Conservation (phyloP, 2,797 vertebrate genomes). For the Coracias cyanogaster region DNA sequence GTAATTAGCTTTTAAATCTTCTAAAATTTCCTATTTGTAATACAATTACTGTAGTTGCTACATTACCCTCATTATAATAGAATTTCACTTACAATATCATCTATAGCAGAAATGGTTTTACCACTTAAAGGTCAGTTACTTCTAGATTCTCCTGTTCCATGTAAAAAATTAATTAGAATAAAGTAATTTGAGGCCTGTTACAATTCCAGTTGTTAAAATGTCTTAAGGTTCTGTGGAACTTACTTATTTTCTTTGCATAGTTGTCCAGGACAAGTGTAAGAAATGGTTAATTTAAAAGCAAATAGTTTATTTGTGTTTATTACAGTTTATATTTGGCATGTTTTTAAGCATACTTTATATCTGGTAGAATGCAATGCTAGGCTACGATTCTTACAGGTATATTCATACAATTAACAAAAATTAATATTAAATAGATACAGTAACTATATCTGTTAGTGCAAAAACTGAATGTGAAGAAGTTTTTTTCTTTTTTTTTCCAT, state of each 20-base stretch:
- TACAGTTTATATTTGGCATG: not conserved
- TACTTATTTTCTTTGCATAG: not conserved
- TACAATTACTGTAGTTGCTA: not conserved
- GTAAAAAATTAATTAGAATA: not conserved
- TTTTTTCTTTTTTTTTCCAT: not conserved
- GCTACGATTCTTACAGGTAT: not conserved
- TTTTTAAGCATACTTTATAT: not conserved
- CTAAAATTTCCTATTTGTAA: not conserved
- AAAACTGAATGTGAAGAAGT: not conserved
- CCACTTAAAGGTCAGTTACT: conserved; percentile 18
- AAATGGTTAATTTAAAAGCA: not conserved
- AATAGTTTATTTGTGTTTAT: not conserved
- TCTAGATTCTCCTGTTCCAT: not conserved
- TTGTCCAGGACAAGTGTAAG: not conserved
- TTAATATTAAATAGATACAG: not conserved
- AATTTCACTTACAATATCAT: not conserved
- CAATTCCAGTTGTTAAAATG: not conserved
- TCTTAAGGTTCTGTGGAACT: not conserved
- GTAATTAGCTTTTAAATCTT: conserved; percentile 45
- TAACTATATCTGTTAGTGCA: not conserved
- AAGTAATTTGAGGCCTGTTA: not conserved
- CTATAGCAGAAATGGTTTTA: not conserved
- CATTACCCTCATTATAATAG: not conserved
- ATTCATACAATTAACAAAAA: not conserved
- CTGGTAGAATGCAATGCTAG: not conserved